Conservation (phyloP, 2,888 invertebrate species). For the Phoenoteleia sp. region DNA sequence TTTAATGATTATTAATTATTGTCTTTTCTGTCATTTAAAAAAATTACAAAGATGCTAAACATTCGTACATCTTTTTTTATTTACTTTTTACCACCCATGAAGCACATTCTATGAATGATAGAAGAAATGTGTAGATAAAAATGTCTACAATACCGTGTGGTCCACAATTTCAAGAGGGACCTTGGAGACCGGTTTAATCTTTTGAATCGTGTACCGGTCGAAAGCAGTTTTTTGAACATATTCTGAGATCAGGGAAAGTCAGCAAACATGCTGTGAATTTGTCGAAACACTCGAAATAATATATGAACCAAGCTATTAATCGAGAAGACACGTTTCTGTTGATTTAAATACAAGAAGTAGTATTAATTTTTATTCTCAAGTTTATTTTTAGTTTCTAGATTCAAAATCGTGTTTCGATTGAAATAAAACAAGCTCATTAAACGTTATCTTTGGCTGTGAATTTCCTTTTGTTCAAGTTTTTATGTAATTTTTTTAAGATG, state of each 20-base stretch:
- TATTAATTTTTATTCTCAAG: constrained; percentile 47
- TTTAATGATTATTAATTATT: too few species aligned
- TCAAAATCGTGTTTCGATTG: not conserved
- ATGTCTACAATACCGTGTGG: constrained; percentile 38
- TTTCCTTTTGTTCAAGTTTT: not conserved
- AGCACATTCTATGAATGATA: constrained; percentile 32
- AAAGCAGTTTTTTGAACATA: constrained; percentile 68
- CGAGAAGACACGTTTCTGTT: constrained; percentile 11
- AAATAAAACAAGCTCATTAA: not conserved
- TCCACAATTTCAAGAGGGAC: constrained; percentile 65
- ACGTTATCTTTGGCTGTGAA: too few species aligned
- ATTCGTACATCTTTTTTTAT: too few species aligned
- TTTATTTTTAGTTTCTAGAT: constrained; percentile 39
- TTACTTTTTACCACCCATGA: too few species aligned
- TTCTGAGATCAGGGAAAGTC: constrained; percentile 67
- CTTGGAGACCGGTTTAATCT: constrained; percentile 75
- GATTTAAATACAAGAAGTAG: constrained; percentile 21
- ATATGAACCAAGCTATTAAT: constrained; percentile 21
- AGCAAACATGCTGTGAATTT: constrained; percentile 30
- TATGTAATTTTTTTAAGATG: not conserved
- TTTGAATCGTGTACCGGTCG: constrained; percentile 60
- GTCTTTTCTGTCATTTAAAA: too few species aligned
- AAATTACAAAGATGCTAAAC: too few species aligned
- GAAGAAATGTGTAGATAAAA: constrained; percentile 26
- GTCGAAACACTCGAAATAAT: constrained; percentile 22